Conservation (phyloP, 2,888 invertebrate species). For the Thysanoteuthis rhombus region DNA sequence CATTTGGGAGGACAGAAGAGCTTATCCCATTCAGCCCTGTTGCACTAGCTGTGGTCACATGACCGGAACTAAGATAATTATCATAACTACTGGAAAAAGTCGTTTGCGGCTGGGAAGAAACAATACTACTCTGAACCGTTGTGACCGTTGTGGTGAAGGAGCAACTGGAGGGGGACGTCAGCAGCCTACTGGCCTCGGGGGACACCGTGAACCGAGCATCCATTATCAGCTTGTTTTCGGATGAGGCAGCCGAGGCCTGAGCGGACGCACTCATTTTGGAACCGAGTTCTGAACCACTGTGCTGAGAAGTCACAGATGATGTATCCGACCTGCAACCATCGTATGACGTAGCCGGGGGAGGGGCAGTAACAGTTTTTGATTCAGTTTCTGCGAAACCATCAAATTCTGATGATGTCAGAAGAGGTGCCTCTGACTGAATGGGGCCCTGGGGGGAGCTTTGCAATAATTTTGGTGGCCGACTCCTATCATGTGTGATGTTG, state of each 20-base stretch:
- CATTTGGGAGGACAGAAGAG: background rate
- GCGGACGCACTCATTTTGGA: background rate
- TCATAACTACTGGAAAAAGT: conserved; percentile 30
- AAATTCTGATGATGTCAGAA: conserved; percentile 36
- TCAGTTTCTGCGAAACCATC: conserved; percentile 38
- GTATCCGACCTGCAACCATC: conserved; percentile 15
- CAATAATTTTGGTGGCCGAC: conserved; percentile 32
- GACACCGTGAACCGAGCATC: conserved; percentile 36
- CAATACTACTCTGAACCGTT: conserved; percentile 31
- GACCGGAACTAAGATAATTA: conserved; percentile 14
- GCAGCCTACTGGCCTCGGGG: conserved; percentile 31
- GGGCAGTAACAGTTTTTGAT: conserved; percentile 34
- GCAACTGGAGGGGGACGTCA: conserved; percentile 27
- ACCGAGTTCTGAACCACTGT: conserved; percentile 19
- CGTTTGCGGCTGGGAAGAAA: conserved; percentile 22
- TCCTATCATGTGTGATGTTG: conserved; percentile 20
- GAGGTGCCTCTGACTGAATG: conserved; percentile 35
- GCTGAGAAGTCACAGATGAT: conserved; percentile 30
- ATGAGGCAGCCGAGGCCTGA: background rate
- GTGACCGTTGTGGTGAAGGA: conserved; percentile 16
- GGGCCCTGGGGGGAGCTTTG: conserved; percentile 30
- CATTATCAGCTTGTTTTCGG: conserved; percentile 36
- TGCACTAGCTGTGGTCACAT: background rate
- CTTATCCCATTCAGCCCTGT: conserved; percentile 22
- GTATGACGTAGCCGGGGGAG: background rate